Conservation (phyloP, 2,888 invertebrate genomes). For the Agriopis aurantiaria region DNA sequence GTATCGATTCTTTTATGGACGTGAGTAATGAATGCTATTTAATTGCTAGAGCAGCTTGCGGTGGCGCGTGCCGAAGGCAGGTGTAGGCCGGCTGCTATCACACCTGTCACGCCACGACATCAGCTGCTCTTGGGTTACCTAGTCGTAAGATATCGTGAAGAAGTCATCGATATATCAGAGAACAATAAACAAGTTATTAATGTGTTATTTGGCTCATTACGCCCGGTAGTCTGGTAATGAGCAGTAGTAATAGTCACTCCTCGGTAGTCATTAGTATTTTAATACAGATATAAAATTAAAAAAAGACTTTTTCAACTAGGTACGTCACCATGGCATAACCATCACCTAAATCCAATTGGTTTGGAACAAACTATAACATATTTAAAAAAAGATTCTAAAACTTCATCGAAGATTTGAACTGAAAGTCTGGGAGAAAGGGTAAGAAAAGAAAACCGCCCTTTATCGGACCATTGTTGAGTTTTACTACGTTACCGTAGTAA, state of each 20-base stretch:
- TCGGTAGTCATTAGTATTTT: not conserved
- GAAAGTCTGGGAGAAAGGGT: not conserved
- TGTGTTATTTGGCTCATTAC: not conserved
- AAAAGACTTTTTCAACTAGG: not conserved
- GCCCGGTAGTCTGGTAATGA: not conserved
- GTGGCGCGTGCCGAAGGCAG: conserved; percentile 78
- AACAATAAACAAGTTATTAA: conserved; percentile 22
- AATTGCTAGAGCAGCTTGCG: conserved; percentile 79
- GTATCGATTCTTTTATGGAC: conserved; percentile 64
- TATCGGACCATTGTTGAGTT: conserved; percentile 48
- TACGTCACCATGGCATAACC: not conserved
- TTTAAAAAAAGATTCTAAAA: not conserved
- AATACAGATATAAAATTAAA: not conserved
- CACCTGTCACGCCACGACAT: conserved; percentile 80
- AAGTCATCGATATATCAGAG: conserved; percentile 19
- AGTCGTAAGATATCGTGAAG: conserved; percentile 43
- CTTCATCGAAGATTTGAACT: not conserved
- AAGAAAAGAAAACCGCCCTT: conserved; percentile 25
- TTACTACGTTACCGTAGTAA: conserved; percentile 58
- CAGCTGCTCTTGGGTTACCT: conserved; percentile 78
- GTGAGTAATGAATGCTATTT: conserved; percentile 61
- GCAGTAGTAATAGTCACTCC: not conserved
- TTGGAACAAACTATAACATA: not conserved
- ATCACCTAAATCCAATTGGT: not conserved
- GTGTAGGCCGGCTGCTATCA: conserved; percentile 80